Evolutionary conservation across 53 echinoderm and acorn worm species (phyloP).

Genomic region (Apostichopus leukothele): DNA sequence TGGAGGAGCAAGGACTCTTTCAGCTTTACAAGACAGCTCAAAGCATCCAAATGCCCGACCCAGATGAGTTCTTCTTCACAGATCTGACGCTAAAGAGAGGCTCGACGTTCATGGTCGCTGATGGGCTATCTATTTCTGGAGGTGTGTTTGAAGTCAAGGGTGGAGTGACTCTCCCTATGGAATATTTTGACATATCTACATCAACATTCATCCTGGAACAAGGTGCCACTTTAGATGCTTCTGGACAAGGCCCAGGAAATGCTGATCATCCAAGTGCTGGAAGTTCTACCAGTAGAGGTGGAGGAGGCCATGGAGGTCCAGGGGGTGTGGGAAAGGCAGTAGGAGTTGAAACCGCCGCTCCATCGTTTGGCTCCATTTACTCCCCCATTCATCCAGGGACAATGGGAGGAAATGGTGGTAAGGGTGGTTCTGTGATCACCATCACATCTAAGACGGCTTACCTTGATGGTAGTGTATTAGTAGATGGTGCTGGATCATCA

Average conservation of each 20-base stretch:
- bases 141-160: slow-evolving; percentile 79
- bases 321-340: slow-evolving; percentile 65
- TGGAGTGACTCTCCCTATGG: slow-evolving; percentile 59
- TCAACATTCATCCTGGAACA: slow-evolving; percentile 64
- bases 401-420: slow-evolving; percentile 65
- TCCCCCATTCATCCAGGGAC: slow-evolving; percentile 57
- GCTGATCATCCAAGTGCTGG: slow-evolving; percentile 53
- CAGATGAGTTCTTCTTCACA: slow-evolving; percentile 68
- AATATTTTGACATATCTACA: slow-evolving; percentile 67
- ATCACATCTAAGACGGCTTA: slow-evolving; percentile 59
- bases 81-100: slow-evolving; percentile 63
- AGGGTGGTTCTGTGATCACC: slow-evolving; percentile 65
- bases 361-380: slow-evolving; percentile 84
- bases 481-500: slow-evolving; percentile 53
- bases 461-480: slow-evolving; percentile 68
- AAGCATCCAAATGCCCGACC: slow-evolving; percentile 46
- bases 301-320: slow-evolving; percentile 86
- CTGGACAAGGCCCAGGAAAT: slow-evolving; percentile 58
- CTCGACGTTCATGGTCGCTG: slow-evolving; percentile 51
- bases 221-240: slow-evolving; percentile 72
- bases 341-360: slow-evolving; percentile 46
- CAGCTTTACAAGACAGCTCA: slow-evolving; percentile 50
- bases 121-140: slow-evolving; percentile 61
- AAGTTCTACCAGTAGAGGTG: slow-evolving; percentile 54
- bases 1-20: slow-evolving; percentile 67